These are phyloP conservation scores for Phrynocephalus guinanensis DNA, from an alignment of 2,797 vertebrate species.

Conservation along the genomic window DNA sequence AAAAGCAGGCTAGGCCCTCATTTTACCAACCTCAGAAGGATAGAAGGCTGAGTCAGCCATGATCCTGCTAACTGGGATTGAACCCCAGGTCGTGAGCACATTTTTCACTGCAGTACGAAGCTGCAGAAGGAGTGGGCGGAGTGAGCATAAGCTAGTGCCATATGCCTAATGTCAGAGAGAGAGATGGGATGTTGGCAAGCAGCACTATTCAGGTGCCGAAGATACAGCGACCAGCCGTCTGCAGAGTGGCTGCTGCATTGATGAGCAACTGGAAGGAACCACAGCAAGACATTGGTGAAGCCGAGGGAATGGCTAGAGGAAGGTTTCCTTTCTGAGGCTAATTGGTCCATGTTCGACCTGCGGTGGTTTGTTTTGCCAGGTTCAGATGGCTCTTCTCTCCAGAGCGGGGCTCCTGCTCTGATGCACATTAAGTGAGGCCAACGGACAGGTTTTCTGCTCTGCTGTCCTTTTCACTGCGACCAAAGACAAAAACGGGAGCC, in stretches of 20 bases:
- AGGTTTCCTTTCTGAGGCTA: constrained; percentile 9
- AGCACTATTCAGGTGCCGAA: neutral
- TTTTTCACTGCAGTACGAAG: no score
- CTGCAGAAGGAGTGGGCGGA: no score
- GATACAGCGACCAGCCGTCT: neutral
- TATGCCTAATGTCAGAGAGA: no score
- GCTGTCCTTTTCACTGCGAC: constrained; percentile 22
- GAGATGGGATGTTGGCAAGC: neutral
- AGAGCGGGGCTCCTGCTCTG: neutral
- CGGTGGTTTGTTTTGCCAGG: constrained; percentile 27
- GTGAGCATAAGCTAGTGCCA: no score
- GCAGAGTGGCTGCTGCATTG: neutral
- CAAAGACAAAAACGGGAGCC: neutral
- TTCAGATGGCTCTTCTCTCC: neutral
- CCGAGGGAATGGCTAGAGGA: constrained; percentile 1
- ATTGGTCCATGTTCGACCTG: constrained; percentile 37
- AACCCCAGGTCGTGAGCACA: no score
- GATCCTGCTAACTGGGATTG: no score
- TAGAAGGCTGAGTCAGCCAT: no score
- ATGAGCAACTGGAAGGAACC: constrained; percentile 23
- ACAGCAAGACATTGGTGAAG: neutral
- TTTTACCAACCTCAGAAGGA: no score
- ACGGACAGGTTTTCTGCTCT: neutral
- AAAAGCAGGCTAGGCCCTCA: no score
- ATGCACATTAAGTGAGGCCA: constrained; percentile 31